A percentile compares a stretch with the other conserved stretches of the same genome.
phyloP scores from a whole-genome alignment of 2,888 invertebrate genomes.

The Leptothorax acervorum region DNA sequence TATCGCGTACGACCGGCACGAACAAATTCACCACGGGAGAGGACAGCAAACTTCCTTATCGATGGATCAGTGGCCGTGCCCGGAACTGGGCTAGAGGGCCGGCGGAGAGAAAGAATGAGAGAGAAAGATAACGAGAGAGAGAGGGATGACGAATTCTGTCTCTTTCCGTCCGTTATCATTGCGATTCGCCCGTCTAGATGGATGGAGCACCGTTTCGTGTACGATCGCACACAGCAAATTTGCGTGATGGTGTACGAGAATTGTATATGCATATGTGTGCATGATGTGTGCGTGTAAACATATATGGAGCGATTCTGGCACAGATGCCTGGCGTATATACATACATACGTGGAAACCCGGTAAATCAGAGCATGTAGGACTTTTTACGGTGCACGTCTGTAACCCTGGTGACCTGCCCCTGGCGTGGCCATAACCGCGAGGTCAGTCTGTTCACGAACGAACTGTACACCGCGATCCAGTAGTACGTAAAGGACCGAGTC shows the following conservation, averaged over 20 bases:
- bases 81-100: slow-evolving; percentile 77
- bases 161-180: slow-evolving; percentile 33
- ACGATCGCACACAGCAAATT: slow-evolving; percentile 56
- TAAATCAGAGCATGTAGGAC: slow-evolving; percentile 71
- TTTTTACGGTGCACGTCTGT: slow-evolving; percentile 60
- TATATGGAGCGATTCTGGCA: slow-evolving; percentile 16
- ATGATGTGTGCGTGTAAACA: background rate
- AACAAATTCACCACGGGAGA: slow-evolving; percentile 56
- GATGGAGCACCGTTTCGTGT: slow-evolving; percentile 44
- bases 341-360: slow-evolving; percentile 64
- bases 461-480: slow-evolving; percentile 22
- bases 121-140: slow-evolving; percentile 13
- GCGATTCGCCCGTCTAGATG: slow-evolving; percentile 65
- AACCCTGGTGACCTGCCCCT: slow-evolving; percentile 62
- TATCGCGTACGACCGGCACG: slow-evolving; percentile 39
- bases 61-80: slow-evolving; percentile 76
- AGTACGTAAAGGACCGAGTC: slow-evolving; percentile 47
- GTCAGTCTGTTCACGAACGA: slow-evolving; percentile 52
- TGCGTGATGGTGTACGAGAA: slow-evolving; percentile 24
- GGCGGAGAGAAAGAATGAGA: slow-evolving; percentile 40
- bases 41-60: slow-evolving; percentile 77
- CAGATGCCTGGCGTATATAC: background rate
- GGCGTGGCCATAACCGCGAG: slow-evolving; percentile 64
- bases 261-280: background rate
- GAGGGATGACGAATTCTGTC: slow-evolving; percentile 47